A percentile compares a stretch with the other conserved stretches of the same genome.
Conservation (phyloP, 2,113 vertebrate genomes). For the Protobothrops flavoviridis region DNA sequence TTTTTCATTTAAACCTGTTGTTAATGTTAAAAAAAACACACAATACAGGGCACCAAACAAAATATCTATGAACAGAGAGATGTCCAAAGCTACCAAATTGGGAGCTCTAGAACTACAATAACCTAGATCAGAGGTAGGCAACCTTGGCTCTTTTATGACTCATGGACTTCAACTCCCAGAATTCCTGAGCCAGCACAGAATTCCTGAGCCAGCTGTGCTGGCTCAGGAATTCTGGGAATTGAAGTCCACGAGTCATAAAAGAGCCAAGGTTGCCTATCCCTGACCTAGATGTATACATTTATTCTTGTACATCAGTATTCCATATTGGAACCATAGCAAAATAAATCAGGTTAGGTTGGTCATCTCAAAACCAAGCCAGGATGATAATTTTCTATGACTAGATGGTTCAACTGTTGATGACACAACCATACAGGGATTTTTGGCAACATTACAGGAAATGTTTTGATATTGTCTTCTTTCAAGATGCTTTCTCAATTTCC, state of each 20-base stretch:
- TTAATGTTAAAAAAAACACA: neutral
- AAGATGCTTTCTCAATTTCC: neutral
- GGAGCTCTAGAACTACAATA: neutral
- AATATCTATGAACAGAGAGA: neutral
- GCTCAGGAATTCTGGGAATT: too few species aligned
- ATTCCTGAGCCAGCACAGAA: too few species aligned
- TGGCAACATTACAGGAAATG: neutral
- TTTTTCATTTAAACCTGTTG: neutral
- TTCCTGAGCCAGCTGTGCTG: too few species aligned
- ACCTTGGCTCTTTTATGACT: too few species aligned
- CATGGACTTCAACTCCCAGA: too few species aligned
- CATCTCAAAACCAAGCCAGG: neutral
- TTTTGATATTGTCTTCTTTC: neutral
- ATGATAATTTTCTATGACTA: neutral
- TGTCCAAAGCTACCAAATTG: neutral
- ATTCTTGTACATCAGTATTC: neutral
- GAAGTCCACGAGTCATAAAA: too few species aligned
- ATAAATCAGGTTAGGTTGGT: neutral
- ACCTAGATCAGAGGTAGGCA: neutral
- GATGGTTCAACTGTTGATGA: neutral
- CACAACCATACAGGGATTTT: neutral
- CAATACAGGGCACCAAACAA: neutral
- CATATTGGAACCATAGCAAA: neutral
- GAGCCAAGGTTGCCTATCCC: too few species aligned
- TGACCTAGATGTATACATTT: neutral